phyloP scores from a whole-genome alignment of 2,113 vertebrate species.

The Microcebus lehilahytsara region DNA sequence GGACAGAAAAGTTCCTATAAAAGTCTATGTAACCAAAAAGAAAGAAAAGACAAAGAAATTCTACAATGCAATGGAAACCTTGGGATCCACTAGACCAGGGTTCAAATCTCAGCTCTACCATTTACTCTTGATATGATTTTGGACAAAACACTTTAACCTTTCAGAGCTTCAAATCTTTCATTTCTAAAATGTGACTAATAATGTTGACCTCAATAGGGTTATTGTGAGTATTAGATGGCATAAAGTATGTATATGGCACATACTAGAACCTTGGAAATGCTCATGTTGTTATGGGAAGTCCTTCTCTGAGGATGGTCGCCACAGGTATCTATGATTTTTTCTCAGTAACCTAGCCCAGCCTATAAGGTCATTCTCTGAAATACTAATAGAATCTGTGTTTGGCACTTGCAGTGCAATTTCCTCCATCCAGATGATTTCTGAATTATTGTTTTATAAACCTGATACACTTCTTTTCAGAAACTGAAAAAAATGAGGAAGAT shows the following conservation, averaged over 20 bases:
- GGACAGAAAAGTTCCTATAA: not conserved
- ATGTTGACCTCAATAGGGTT: not conserved
- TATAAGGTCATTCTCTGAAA: slow-evolving; percentile 32
- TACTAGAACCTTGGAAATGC: not conserved
- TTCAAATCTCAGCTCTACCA: not conserved
- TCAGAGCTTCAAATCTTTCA: not conserved
- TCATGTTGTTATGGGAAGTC: not conserved
- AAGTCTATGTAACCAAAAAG: not conserved
- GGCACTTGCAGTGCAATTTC: not conserved
- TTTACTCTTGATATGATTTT: slow-evolving; percentile 49
- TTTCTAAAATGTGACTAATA: not conserved
- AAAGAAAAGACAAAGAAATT: not conserved
- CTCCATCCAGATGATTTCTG: not conserved
- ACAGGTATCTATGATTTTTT: not conserved
- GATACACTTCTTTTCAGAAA: not conserved
- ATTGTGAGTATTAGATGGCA: not conserved
- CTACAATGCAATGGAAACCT: not conserved
- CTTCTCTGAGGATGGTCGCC: not conserved
- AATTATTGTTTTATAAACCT: not conserved
- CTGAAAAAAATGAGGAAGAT: not conserved
- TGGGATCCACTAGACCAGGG: not conserved
- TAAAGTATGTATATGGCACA: not conserved
- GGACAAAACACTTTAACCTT: not conserved
- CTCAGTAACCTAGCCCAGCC: not conserved
- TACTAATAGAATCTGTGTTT: not conserved